Percentiles rank a stretch among this genome's conserved stretches.
Evolutionary conservation across 1,140 invertebrate genomes (phyloP).

Genomic region (Macrotrachela quadricornifera): DNA sequence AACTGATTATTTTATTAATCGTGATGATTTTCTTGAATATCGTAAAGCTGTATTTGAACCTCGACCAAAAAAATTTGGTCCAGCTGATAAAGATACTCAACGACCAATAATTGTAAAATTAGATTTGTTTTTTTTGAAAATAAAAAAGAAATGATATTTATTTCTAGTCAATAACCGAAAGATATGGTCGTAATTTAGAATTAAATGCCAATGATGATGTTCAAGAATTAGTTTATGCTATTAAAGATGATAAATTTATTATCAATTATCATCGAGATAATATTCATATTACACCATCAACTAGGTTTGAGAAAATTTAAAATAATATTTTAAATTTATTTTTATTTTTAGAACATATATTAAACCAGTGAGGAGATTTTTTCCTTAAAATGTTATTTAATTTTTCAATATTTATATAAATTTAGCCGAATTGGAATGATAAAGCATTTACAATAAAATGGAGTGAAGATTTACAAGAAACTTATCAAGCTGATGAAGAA

Average conservation of each 20-base stretch:
- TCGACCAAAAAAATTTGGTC: conserved; percentile 26
- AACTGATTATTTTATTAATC: conserved; percentile 40
- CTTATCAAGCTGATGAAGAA: conserved; percentile 25
- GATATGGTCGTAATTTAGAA: conserved; percentile 19
- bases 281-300: conserved; percentile 23
- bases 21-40: conserved; percentile 39
- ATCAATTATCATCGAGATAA: conserved; percentile 28
- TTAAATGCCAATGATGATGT: conserved; percentile 25
- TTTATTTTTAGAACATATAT: too few species aligned
- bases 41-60: conserved; percentile 29
- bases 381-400: too few species aligned
- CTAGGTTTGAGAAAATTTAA: conserved; percentile 2
- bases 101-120: conserved; percentile 28
- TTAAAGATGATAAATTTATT: conserved; percentile 26
- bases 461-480: conserved; percentile 23
- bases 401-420: too few species aligned
- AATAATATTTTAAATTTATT: too few species aligned
- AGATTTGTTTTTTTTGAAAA: neutral
- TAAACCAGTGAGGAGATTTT: too few species aligned
- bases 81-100: conserved; percentile 13
- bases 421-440: conserved; percentile 18
- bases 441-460: conserved; percentile 21
- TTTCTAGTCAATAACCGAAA: conserved; percentile 27
- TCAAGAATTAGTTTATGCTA: conserved; percentile 21
- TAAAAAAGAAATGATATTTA: neutral